Conservation (phyloP, 2,113 vertebrate genomes). For the Nannobrachium achirus region DNA sequence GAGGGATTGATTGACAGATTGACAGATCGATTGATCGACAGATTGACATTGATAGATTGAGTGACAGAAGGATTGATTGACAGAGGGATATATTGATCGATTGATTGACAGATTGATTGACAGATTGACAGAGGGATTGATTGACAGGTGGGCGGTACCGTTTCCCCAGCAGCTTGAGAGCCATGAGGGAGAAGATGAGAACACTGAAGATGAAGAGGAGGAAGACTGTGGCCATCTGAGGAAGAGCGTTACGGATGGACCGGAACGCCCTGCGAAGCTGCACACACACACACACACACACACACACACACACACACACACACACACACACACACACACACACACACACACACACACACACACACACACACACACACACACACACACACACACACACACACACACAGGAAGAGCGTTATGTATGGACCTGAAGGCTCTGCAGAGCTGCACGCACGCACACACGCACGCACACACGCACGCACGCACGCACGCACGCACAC, state of each 20-base stretch:
- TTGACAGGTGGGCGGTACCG: slow-evolving; percentile 79
- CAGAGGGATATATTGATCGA: no score
- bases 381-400: background rate
- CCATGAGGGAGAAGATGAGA: slow-evolving; percentile 94
- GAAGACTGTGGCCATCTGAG: slow-evolving; percentile 90
- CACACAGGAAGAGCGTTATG: no score
- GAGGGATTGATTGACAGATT: no score
- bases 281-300: slow-evolving; percentile 32
- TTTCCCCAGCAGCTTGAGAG: slow-evolving; percentile 89
- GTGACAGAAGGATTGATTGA: no score
- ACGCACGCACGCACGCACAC: slow-evolving; percentile 16
- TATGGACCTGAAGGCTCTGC: no score
- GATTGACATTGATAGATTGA: no score
- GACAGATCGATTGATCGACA: no score
- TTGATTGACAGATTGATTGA: no score
- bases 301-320: background rate
- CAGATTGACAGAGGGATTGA: background rate
- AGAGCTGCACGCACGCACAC: no score
- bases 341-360: no score
- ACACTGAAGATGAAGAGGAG: slow-evolving; percentile 93
- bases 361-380: no score
- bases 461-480: no score
- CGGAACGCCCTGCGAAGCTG: slow-evolving; percentile 91
- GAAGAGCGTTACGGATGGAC: slow-evolving; percentile 90
- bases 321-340: background rate